Base-by-base conservation (phyloP, 2,797 vertebrate species). In the Acanthornis magna region DNA sequence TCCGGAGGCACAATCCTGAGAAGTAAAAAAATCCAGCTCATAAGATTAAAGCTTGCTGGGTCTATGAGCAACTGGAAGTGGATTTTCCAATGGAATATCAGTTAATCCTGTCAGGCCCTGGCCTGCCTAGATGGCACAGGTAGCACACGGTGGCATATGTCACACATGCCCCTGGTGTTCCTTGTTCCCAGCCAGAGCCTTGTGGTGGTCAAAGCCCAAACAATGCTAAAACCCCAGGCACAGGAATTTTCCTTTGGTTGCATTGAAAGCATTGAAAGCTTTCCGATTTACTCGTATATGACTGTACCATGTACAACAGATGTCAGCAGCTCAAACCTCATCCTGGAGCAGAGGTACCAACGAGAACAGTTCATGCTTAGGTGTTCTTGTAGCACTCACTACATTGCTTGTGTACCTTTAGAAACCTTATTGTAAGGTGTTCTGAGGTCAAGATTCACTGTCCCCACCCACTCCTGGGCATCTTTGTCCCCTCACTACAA, bases 291-390 rank as follows among this genome's bases (percentile, higher is more conserved):
- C 22, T 21, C 34, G 22, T 34, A 8, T 2, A 3, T 16, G 12
- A 30, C n/a, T 66, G 25, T 45, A 11, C 15, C 42, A 4, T 0
- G 4, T 21, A 21, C 1, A 2, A 17, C 25, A n/a, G 16, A 2
- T 62, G 42, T 43, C 89, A 82, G 25, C 55, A 42, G 43, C 65
- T 92, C 77, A 67, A 3, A 30, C 38, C 47, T 83, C 75, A 26
- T 83, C 53, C 61, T 4, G 9, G 40, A 58, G 61, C 40, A 55
- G 48, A 76, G 68, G 26, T 9, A 48, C n/a, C 76, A 38, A 9
- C 1, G 43, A 75, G 12, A 77, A 14, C 9, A 62, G 22, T 36
- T 53, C 23, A 34, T 20, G n/a, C 40, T 88, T 26, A 8, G 3
- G 26, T n/a, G 85, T 67, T 50, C 43, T n/a, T 34, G 16, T 19